Evolutionary conservation across 2,888 invertebrate species (phyloP).

Genomic region (Plebejus melissa): DNA sequence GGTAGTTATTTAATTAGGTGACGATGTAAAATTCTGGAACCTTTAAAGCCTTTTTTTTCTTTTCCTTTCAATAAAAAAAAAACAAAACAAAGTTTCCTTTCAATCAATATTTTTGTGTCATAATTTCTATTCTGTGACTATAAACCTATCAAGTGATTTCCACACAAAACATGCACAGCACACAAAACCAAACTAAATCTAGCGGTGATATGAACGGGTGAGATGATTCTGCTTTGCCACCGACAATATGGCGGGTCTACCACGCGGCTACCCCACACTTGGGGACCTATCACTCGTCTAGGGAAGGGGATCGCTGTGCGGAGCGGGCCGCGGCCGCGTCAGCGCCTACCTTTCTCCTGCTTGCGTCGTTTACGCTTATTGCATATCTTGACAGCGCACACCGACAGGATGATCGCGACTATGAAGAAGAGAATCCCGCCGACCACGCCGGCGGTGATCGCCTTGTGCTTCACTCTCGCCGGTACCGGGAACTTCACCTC

Average conservation of each 20-base stretch:
- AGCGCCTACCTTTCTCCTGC: slow-evolving; percentile 94
- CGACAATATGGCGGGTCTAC: slow-evolving; percentile 56
- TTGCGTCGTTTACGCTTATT: slow-evolving; percentile 97
- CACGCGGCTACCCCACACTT: slow-evolving; percentile 1
- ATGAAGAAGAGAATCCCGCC: slow-evolving; percentile 98
- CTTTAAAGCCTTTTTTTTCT: too few relatives aligned
- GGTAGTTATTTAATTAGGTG: too few relatives aligned
- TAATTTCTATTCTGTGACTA: neutral
- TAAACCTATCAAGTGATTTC: neutral
- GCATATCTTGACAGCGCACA: slow-evolving; percentile 98
- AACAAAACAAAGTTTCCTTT: neutral
- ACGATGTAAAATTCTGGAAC: too few relatives aligned
- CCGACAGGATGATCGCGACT: slow-evolving; percentile 97
- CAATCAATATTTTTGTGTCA: neutral
- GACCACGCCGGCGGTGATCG: slow-evolving; percentile 96
- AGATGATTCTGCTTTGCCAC: slow-evolving; percentile 46
- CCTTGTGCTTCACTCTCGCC: slow-evolving; percentile 95
- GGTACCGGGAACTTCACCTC: slow-evolving; percentile 93
- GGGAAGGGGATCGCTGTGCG: slow-evolving; percentile 32
- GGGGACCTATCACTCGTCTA: slow-evolving; percentile 20
- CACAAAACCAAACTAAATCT: neutral
- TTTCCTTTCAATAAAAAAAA: too few relatives aligned
- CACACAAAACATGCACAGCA: neutral
- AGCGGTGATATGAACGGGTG: neutral
- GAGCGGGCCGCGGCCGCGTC: slow-evolving; percentile 58